A percentile compares a stretch with the other conserved stretches of the same genome.
Evolutionary conservation across 2,888 invertebrate genomes (phyloP).

Genomic region (Tridacna crocea): DNA sequence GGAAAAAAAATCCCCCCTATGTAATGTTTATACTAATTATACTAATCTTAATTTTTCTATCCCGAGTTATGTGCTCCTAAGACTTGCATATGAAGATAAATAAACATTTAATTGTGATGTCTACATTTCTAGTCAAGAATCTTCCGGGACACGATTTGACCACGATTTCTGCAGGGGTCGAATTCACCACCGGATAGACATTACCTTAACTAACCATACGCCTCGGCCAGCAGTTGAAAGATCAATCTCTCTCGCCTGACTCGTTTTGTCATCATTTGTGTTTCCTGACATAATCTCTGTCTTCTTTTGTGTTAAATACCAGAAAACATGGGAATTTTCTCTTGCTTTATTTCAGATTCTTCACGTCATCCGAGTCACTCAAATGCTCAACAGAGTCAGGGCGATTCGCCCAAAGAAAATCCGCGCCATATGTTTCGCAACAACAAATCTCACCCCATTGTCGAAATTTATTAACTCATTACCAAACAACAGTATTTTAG

Average conservation of each 20-base stretch:
- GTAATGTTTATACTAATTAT: too few relatives aligned
- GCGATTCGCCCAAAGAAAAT: background rate
- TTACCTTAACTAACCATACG: slow-evolving; percentile 96
- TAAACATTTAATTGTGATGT: too few relatives aligned
- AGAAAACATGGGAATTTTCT: background rate
- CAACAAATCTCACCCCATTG: background rate
- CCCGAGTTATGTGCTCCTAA: too few relatives aligned
- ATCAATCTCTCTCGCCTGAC: slow-evolving; percentile 87
- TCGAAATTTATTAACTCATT: background rate
- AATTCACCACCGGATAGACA: background rate
- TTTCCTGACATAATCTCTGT: background rate
- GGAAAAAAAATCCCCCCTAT: too few relatives aligned
- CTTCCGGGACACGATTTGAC: too few relatives aligned
- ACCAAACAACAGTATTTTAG: slow-evolving; percentile 4
- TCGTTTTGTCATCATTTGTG: slow-evolving; percentile 69
- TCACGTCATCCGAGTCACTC: background rate
- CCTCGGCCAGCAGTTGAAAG: slow-evolving; percentile 94
- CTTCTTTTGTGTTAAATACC: background rate
- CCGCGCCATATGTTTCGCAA: background rate
- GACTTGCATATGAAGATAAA: too few relatives aligned
- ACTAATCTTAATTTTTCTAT: too few relatives aligned
- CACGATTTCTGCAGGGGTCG: too few relatives aligned
- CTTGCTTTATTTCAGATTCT: background rate
- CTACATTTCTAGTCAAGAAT: too few relatives aligned
- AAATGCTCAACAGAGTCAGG: background rate